Percentiles rank a stretch among this genome's conserved stretches.
Evolutionary conservation across 1,140 invertebrate genomes (phyloP).

Genomic region (Aphaenogaster floridana): DNA sequence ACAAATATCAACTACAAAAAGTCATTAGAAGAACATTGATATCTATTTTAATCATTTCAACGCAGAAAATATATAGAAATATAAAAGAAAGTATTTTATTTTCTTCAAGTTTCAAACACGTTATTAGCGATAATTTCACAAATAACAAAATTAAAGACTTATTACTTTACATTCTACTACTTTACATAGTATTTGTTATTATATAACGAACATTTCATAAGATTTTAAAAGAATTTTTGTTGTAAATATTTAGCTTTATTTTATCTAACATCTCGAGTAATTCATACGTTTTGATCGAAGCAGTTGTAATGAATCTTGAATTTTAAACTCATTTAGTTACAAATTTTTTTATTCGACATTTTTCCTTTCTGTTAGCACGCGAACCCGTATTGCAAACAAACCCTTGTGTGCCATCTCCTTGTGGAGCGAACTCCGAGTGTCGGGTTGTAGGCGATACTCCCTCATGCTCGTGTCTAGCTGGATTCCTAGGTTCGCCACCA

Average conservation of each 20-base stretch:
- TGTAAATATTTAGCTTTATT: not conserved
- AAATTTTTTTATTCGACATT: not conserved
- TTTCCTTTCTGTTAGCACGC: slow-evolving; percentile 48
- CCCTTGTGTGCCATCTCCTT: slow-evolving; percentile 90
- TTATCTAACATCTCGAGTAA: slow-evolving; percentile 8
- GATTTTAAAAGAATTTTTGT: slow-evolving; percentile 33
- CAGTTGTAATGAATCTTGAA: not conserved
- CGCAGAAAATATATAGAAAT: slow-evolving; percentile 38
- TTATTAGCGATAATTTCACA: not conserved
- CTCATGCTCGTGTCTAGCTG: slow-evolving; percentile 89
- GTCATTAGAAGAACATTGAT: not conserved
- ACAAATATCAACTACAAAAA: not conserved
- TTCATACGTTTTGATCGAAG: not conserved
- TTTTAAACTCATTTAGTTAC: not conserved
- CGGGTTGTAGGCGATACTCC: slow-evolving; percentile 88
- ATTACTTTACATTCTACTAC: not conserved
- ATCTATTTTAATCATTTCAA: slow-evolving; percentile 36
- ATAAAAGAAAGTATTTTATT: not conserved
- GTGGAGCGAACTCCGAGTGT: slow-evolving; percentile 91
- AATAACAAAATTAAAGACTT: not conserved
- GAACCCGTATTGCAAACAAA: slow-evolving; percentile 83
- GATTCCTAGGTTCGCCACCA: slow-evolving; percentile 89
- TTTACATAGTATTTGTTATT: not conserved
- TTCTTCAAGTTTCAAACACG: not conserved
- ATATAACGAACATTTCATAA: not conserved